Conservation (phyloP, 2,113 vertebrate genomes). For the Aleadryas rufinucha region DNA sequence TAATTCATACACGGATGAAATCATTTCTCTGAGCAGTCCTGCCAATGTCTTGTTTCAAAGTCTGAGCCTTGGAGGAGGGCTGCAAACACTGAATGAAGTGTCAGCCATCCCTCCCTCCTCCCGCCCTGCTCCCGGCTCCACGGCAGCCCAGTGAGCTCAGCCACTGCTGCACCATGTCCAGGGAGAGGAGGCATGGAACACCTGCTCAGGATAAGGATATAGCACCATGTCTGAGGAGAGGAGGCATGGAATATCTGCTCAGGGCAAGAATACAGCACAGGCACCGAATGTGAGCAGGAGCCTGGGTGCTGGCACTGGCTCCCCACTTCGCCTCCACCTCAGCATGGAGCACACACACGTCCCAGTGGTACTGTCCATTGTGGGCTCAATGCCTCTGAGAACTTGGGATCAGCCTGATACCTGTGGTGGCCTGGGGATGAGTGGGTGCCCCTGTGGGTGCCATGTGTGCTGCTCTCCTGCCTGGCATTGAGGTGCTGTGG, state of each 20-base stretch:
- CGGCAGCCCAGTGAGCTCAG: background rate
- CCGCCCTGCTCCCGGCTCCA: background rate
- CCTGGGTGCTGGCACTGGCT: background rate
- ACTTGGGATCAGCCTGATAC: background rate
- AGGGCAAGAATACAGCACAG: background rate
- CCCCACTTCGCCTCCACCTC: background rate
- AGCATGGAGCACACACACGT: accelerated
- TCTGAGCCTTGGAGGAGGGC: slow-evolving; percentile 66
- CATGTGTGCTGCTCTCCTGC: accelerated
- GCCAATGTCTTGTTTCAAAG: slow-evolving; percentile 73
- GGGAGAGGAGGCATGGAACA: background rate
- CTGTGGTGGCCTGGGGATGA: accelerated
- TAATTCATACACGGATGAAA: slow-evolving; percentile 65
- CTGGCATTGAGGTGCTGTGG: background rate
- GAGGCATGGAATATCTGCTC: background rate
- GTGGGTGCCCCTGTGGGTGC: accelerated
- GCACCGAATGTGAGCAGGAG: background rate
- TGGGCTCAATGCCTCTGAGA: background rate
- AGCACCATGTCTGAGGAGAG: background rate
- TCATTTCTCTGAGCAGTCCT: slow-evolving; percentile 68
- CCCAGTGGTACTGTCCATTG: accelerated
- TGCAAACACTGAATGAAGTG: slow-evolving; percentile 57
- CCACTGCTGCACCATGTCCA: background rate
- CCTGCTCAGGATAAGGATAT: background rate
- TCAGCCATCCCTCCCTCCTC: slow-evolving; percentile 15